A percentile compares a stretch with the other conserved stretches of the same genome.
Evolutionary conservation across 2,797 vertebrate species (phyloP).

Genomic region (Tapera naevia): DNA sequence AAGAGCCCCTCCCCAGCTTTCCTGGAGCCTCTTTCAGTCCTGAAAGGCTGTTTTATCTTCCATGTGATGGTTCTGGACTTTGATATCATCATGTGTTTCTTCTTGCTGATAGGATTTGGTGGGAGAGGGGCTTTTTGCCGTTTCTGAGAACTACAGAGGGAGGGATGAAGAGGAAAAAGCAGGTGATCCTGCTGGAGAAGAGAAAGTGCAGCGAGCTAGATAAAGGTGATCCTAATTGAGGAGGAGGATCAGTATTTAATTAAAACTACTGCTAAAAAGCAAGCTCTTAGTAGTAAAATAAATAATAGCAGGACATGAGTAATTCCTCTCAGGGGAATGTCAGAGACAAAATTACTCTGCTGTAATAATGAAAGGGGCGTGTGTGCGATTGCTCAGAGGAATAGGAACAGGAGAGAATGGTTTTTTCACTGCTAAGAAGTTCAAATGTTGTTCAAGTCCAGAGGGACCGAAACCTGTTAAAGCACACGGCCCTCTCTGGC

Average conservation of each 20-base stretch:
- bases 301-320: slow-evolving; percentile 51
- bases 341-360: slow-evolving; percentile 28
- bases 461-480: background rate
- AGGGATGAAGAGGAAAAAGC: background rate
- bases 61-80: background rate
- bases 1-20: no score
- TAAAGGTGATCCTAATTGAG: slow-evolving; percentile 43
- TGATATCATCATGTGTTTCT: background rate
- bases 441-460: slow-evolving; percentile 31
- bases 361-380: slow-evolving; percentile 30
- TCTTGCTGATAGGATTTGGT: background rate
- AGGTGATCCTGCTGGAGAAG: background rate
- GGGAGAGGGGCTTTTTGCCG: background rate
- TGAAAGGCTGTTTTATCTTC: background rate
- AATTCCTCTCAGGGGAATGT: slow-evolving; percentile 18
- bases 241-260: slow-evolving; percentile 42
- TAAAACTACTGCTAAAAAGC: slow-evolving; percentile 41
- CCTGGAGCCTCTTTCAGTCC: no score
- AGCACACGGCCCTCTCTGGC: accelerated
- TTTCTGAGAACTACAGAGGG: background rate
- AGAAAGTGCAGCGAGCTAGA: background rate
- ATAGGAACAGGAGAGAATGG: background rate
- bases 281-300: slow-evolving; percentile 44
- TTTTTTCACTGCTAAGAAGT: background rate
- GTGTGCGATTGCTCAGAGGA: slow-evolving; percentile 14